Conservation (phyloP, 1,140 invertebrate genomes). For the Lasioglossum albipes region DNA sequence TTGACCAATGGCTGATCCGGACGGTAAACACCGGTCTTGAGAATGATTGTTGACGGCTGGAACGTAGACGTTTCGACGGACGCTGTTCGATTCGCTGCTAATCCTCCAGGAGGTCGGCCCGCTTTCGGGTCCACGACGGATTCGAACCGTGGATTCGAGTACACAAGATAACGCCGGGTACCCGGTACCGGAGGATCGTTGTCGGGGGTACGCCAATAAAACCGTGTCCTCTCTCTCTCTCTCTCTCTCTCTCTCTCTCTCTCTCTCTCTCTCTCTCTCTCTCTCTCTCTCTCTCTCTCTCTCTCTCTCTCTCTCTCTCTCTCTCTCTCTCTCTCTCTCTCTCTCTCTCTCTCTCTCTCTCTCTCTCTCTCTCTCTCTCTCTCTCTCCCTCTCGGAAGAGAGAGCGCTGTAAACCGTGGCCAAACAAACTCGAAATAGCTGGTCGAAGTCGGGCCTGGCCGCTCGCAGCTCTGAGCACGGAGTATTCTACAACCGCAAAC, state of each 20-base stretch:
- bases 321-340: background rate
- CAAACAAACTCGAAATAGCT: slow-evolving; percentile 68
- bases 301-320: background rate
- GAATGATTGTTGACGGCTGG: background rate
- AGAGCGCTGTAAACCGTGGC: slow-evolving; percentile 60
- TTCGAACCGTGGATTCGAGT: background rate
- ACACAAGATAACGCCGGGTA: slow-evolving; percentile 12
- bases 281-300: background rate
- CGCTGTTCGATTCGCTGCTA: background rate
- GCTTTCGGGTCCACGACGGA: background rate
- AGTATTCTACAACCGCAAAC: slow-evolving; percentile 53
- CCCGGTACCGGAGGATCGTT: background rate
- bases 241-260: background rate
- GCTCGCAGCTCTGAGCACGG: background rate
- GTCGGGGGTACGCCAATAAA: background rate
- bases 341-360: slow-evolving; percentile 3
- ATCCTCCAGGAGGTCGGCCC: background rate
- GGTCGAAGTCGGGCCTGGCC: slow-evolving; percentile 15
- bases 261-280: background rate
- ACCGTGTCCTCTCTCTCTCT: background rate
- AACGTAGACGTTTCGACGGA: background rate
- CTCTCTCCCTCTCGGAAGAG: background rate
- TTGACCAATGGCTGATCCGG: slow-evolving; percentile 68
- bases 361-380: slow-evolving; percentile 13
- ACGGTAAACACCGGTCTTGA: slow-evolving; percentile 64